Base-by-base conservation (phyloP, 2,888 invertebrate genomes). In the Galerucella calmariensis region DNA sequence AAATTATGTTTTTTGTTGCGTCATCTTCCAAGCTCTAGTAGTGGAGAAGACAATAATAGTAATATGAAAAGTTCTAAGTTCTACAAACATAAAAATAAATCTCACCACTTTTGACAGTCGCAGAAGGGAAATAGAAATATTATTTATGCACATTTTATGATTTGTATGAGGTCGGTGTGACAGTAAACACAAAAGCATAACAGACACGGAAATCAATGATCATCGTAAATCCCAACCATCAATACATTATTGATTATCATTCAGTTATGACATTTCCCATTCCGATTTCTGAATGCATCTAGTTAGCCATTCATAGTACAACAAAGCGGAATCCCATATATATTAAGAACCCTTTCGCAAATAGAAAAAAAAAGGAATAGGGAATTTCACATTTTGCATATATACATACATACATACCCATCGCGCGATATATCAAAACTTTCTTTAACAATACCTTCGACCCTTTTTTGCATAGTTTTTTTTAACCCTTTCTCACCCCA, bases 391-490 rank as follows among this genome's bases (percentile, higher is more conserved):
- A 74, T 83, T 81, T 82, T 82, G 81, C 82, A 82, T 82, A 82
- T 73, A 65, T 70, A 35, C 35, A 59, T 66, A 48, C 12, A 58
- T 77, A 27, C 4, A 27, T 27, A 78, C 75, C 71, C 81, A 81
- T 79, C 79, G 78, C 81, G 82, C 82, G 82, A 83, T 82, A 81
- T 81, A 83, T 85, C 85, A 85, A 84, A 56, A 84, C 82, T 84
- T 84, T 84, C 56, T 82, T 77, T 74, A 78, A 80, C 80, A 79
- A 79, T 78, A 74, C 75, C 75, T 72, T 82, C 69, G 82, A 85
- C 86, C 87, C 87, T 86, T 87, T 87, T 87, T 87, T 87, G 87
- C 87, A 87, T 87, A 87, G 86, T 83, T 85, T 85, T 85, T 86
- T 85, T 82, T 80, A 85, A 85, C 86, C 86, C 87, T 86, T 86